Evolutionary conservation across 2,113 vertebrate genomes (phyloP), one percentile per base, ranked within the genome.

Genomic region (Carassius carassius): DNA sequence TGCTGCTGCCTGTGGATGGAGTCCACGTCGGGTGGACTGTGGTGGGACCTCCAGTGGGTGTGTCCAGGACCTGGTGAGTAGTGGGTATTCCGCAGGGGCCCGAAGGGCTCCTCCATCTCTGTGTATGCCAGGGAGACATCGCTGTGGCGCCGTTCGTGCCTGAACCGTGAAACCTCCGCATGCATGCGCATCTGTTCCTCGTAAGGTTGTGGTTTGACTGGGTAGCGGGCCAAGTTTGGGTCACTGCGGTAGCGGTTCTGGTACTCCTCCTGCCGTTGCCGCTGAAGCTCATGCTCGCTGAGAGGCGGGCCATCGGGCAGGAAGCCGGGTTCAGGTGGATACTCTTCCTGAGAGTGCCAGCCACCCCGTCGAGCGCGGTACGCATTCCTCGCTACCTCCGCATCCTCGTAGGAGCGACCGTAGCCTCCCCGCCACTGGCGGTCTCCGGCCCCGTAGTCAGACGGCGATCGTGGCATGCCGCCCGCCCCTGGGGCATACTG

Each of bases 141-240:
- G 25, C 98, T 99, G 7, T 99, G 98, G 70, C 98, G 96, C 35
- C 98, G 94, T 84, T 99, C 97, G 0, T 99, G 98, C 37, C 98
- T 95, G 2, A 96, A 94, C 35, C 98, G 94, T 3, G 98, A 99
- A 90, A 99, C 97, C 91, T 99, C 97, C 0, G 97, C 98, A 0
- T 99, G 97, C 90, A 99, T 98, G 7, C 97, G 97, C 98, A 99
- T 99, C 92, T 99, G 98, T 87, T 99, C 98, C 89, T 99, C 98
- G 1, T 99, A 99, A 0, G 98, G 98, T 86, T 99, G 98, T 0
- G 97, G 97, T 90, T 99, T 99, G 44, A 99, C 97, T 0, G 98
- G 98, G 35, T 99, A 99, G 62, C 98, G 96, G 70, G 98, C 98
- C 95, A 99, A 92, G 90, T 99, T 99, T 16, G 98, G 98, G 88